A percentile compares a stretch with the other conserved stretches of the same genome.
Conservation (phyloP, 2,888 invertebrate species). For the Drosophila hamatofila region DNA sequence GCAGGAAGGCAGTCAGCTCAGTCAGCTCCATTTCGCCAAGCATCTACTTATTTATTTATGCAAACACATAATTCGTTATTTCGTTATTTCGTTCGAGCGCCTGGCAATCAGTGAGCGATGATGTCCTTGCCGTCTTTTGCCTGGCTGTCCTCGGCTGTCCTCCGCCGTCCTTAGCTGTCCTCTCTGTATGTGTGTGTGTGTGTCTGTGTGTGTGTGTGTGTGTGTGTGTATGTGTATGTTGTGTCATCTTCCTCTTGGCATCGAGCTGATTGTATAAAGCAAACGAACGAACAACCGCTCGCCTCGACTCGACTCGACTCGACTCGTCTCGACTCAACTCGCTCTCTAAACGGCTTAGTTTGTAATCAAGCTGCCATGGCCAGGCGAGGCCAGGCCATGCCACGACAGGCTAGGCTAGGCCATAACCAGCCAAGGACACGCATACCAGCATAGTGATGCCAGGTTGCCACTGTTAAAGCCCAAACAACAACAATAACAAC, state of each 20-base stretch:
- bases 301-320: slow-evolving; percentile 1
- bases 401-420: slow-evolving; percentile 1
- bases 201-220: not conserved
- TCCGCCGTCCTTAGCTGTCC: not conserved
- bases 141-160: slow-evolving; percentile 1
- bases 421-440: slow-evolving; percentile 36
- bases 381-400: slow-evolving; percentile 8
- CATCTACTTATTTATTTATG: slow-evolving; percentile 53
- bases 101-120: slow-evolving; percentile 51
- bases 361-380: slow-evolving; percentile 58
- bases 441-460: slow-evolving; percentile 17
- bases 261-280: slow-evolving; percentile 74
- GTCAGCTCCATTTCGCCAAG: slow-evolving; percentile 13
- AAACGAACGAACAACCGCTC: slow-evolving; percentile 53
- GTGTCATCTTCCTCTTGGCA: slow-evolving; percentile 10
- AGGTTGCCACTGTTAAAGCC: slow-evolving; percentile 8
- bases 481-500: slow-evolving; percentile 22
- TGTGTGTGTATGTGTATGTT: not conserved
- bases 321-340: slow-evolving; percentile 14
- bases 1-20: not conserved
- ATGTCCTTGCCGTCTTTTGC: slow-evolving; percentile 26
- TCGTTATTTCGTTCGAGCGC: slow-evolving; percentile 50
- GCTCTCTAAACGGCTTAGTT: slow-evolving; percentile 68
- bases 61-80: slow-evolving; percentile 55
- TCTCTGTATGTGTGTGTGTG: not conserved